A percentile compares a stretch with the other conserved stretches of the same genome.
Conservation (phyloP, 2,113 vertebrate genomes). For the Calypte anna region DNA sequence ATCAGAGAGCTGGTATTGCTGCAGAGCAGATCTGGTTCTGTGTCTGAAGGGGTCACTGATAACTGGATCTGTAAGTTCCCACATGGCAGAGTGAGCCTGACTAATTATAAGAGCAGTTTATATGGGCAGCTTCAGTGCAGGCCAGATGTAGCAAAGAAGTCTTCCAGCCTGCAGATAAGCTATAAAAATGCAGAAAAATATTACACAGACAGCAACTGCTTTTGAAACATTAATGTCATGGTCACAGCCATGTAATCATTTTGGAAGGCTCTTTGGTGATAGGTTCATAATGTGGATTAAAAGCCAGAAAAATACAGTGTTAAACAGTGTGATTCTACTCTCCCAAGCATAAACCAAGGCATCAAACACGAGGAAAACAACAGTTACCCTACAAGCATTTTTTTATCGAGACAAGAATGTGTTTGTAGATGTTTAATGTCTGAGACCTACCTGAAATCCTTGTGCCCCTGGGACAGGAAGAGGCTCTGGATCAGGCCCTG, state of each 20-base stretch:
- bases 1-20: fast-evolving
- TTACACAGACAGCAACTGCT: not conserved
- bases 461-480: not conserved
- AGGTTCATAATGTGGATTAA: not conserved
- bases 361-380: not conserved
- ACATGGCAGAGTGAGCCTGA: fast-evolving
- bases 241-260: not conserved
- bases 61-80: not conserved
- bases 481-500: not conserved
- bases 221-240: not conserved
- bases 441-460: not conserved
- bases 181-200: not conserved
- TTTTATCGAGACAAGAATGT: not conserved
- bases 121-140: not conserved
- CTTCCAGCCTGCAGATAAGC: not conserved
- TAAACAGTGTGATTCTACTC: not conserved
- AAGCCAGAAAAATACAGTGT: not conserved
- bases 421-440: not conserved
- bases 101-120: not conserved
- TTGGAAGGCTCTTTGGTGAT: not conserved
- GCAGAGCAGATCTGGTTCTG: not conserved
- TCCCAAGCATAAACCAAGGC: not conserved
- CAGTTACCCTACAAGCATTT: fast-evolving
- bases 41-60: not conserved
- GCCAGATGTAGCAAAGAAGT: not conserved